Evolutionary conservation across 2,113 vertebrate species (phyloP).

Genomic region (Cottus gobio): DNA sequence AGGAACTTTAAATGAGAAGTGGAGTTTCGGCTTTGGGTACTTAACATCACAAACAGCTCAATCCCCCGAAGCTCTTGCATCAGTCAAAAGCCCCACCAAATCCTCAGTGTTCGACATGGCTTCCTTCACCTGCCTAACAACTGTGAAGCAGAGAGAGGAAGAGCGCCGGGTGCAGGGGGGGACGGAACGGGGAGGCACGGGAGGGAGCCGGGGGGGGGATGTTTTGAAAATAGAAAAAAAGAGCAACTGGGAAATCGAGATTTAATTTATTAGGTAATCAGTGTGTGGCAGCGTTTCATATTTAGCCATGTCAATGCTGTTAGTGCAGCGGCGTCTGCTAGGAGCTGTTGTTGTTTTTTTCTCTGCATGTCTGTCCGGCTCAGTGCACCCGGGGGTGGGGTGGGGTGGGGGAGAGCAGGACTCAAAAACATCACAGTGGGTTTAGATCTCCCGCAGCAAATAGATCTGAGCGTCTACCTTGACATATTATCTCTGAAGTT

Average conservation of each 20-base stretch:
- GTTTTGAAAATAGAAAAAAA: slow-evolving; percentile 8
- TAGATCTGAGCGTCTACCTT: slow-evolving; percentile 51
- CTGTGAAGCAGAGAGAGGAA: slow-evolving; percentile 43
- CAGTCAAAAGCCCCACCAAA: slow-evolving; percentile 66
- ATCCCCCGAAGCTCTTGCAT: slow-evolving; percentile 72
- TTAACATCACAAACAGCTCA: slow-evolving; percentile 71
- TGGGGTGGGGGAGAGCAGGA: not conserved
- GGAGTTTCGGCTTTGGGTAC: slow-evolving; percentile 44
- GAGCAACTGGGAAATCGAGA: slow-evolving; percentile 2
- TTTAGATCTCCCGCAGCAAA: slow-evolving; percentile 49
- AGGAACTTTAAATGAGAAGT: slow-evolving; percentile 67
- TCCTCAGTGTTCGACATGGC: slow-evolving; percentile 59
- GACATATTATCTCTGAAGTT: slow-evolving; percentile 52
- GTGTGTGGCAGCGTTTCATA: not conserved
- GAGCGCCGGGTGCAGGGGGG: not conserved
- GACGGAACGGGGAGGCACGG: too few relatives aligned
- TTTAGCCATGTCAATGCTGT: slow-evolving; percentile 3
- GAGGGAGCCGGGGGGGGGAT: too few relatives aligned
- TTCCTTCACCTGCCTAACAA: slow-evolving; percentile 69
- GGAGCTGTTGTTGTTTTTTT: slow-evolving; percentile 14
- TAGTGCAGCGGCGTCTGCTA: not conserved
- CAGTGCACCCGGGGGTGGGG: not conserved
- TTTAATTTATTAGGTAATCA: slow-evolving; percentile 30
- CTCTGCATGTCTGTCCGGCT: not conserved
- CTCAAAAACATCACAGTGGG: slow-evolving; percentile 48